Conservation (phyloP, 1,140 invertebrate genomes). For the Bicyclus anynana region DNA sequence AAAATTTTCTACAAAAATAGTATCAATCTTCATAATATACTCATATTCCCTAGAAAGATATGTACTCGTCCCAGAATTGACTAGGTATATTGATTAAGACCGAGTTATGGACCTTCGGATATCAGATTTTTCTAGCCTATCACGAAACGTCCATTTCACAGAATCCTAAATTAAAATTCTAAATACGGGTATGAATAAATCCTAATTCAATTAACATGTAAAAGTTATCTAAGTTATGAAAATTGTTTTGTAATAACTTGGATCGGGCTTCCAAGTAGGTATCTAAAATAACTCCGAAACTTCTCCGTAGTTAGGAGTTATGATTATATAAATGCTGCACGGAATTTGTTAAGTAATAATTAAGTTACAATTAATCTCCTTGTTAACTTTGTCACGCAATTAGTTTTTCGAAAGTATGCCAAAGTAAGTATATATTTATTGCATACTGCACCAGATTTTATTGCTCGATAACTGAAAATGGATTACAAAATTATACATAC, state of each 20-base stretch:
- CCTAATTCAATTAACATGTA: background rate
- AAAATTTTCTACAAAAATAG: too few relatives aligned
- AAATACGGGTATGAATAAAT: background rate
- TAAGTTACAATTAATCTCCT: conserved; percentile 8
- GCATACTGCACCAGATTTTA: too few relatives aligned
- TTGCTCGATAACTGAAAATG: too few relatives aligned
- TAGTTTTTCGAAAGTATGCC: background rate
- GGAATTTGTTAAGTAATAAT: background rate
- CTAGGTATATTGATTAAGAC: too few relatives aligned
- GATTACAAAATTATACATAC: too few relatives aligned
- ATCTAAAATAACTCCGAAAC: background rate
- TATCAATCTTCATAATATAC: too few relatives aligned
- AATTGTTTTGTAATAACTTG: background rate
- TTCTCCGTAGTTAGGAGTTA: background rate
- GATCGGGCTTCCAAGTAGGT: background rate
- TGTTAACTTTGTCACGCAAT: background rate
- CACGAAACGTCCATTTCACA: too few relatives aligned
- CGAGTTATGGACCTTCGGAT: too few relatives aligned
- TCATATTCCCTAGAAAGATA: too few relatives aligned
- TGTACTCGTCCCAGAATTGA: too few relatives aligned
- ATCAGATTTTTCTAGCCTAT: too few relatives aligned
- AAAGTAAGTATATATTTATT: background rate
- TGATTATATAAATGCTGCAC: background rate
- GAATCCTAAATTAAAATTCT: background rate
- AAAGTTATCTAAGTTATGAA: background rate